Conservation (phyloP, 2,113 vertebrate genomes). For the Prionailurus viverrinus region DNA sequence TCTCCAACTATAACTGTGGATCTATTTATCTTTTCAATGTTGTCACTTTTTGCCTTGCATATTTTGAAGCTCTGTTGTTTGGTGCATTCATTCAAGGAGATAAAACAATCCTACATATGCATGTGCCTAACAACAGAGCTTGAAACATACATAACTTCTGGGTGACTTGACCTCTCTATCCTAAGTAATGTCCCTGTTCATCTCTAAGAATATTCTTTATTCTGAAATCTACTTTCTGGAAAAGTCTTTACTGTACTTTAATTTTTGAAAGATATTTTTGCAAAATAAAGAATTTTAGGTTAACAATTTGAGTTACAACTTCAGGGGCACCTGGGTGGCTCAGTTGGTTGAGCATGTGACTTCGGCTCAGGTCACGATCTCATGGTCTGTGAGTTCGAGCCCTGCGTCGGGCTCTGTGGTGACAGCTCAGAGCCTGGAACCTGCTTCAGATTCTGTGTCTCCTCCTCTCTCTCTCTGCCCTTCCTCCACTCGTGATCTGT, state of each 20-base stretch:
- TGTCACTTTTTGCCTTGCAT: neutral
- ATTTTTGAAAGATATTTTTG: slow-evolving; percentile 35
- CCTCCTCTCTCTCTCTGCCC: too few relatives aligned
- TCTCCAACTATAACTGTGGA: neutral
- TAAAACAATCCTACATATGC: neutral
- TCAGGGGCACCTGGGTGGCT: too few relatives aligned
- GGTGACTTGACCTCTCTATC: neutral
- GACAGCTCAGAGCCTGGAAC: too few relatives aligned
- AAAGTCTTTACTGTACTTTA: neutral
- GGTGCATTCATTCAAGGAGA: neutral
- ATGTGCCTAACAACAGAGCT: neutral
- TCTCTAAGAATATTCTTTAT: neutral
- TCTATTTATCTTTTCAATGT: neutral
- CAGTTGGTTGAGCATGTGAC: too few relatives aligned
- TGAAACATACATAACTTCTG: neutral
- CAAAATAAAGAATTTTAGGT: neutral
- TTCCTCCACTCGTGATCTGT: too few relatives aligned
- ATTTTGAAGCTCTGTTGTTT: neutral
- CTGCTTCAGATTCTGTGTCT: too few relatives aligned
- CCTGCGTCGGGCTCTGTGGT: too few relatives aligned
- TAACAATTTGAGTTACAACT: neutral
- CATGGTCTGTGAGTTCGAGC: too few relatives aligned
- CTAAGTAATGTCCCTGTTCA: neutral
- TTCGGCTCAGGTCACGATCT: too few relatives aligned
- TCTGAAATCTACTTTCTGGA: neutral